A percentile compares a stretch with the other conserved stretches of the same genome.
Conservation (phyloP, 2,888 invertebrate species). For the Malacosoma neustria region DNA sequence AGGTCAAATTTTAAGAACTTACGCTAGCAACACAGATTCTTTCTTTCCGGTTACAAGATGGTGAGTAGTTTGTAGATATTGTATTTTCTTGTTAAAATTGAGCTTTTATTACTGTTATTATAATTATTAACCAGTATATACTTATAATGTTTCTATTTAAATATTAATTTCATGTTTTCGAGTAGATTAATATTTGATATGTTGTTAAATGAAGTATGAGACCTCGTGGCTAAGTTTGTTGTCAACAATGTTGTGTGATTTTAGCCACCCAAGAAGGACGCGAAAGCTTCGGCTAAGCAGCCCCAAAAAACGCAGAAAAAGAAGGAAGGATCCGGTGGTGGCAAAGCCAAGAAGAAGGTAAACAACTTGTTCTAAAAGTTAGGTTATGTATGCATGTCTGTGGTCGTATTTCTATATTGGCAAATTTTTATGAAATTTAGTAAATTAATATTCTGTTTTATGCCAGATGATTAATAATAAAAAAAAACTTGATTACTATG, state of each 20-base stretch:
- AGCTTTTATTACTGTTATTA: constrained; percentile 6
- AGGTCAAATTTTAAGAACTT: constrained; percentile 15
- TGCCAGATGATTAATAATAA: constrained; percentile 52
- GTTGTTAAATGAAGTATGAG: constrained; percentile 6
- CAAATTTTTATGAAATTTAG: background rate
- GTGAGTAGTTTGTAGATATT: constrained; percentile 42
- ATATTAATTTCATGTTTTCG: no score
- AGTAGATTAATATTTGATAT: no score
- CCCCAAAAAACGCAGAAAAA: constrained; percentile 96
- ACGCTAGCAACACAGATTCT: constrained; percentile 26
- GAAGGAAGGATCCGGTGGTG: constrained; percentile 95
- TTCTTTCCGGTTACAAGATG: constrained; percentile 69
- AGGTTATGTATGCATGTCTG: constrained; percentile 49
- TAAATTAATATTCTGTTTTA: constrained; percentile 2
- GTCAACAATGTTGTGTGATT: constrained; percentile 46
- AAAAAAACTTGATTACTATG: constrained; percentile 51
- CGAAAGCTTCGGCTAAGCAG: constrained; percentile 92
- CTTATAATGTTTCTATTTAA: background rate
- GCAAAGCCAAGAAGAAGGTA: constrained; percentile 97
- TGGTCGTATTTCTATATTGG: background rate
- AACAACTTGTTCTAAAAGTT: constrained; percentile 28
- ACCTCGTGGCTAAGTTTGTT: constrained; percentile 56
- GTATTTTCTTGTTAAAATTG: constrained; percentile 7
- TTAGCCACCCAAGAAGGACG: constrained; percentile 95
- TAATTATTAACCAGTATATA: background rate